Base-by-base conservation (phyloP, 2,888 invertebrate species). In the Tupiocoris notatus region DNA sequence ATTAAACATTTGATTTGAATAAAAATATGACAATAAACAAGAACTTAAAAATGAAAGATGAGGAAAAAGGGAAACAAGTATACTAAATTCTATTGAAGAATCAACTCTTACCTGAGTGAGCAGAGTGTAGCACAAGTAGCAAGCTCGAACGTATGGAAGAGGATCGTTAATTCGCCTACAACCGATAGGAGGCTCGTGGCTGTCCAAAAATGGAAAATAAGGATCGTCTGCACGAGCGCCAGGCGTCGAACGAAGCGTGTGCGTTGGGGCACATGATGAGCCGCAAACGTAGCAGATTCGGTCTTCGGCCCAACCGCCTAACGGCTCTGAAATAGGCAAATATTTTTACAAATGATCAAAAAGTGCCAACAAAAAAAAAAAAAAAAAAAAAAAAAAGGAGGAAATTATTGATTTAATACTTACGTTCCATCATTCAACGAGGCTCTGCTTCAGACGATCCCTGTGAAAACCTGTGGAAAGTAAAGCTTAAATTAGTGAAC, bases 121-220 rank as follows among this genome's bases (percentile, higher is more conserved):
- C n/a, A 95, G 88, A 70, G 92, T 90, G 85, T 92, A 93, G 86
- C 96, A 96, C 25, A 96, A 89, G 84, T 90, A 89, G 85, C 96
- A 96, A 77, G 92, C 89, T 81, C 81, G 78, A 24, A 82, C 81
- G 21, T 80, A 77, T 22, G 78, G 76, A 17, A 78, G 78, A 21
- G 81, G 81, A 61, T 79, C 80, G 16, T 80, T 79, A n/a, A 79
- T 74, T 22, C 79, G 79, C 64, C 80, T 79, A 83, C 92, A 92
- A n/a, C 92, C 92, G 76, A 87, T 86, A 0, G 96, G 96, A 16
- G 94, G 91, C 79, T 94, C 92, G 85, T 96, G 96, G 18, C 92
- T 90, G 81, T 94, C 94, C 83, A 96, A 86, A 86, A 96, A 96
- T 66, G 96, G 95, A 85, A 96, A 96, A 85, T 93, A 94, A 9